A percentile compares a stretch with the other conserved stretches of the same genome.
phyloP scores from a whole-genome alignment of 2,888 invertebrate genomes.

The Pseudeuparius sepicola region DNA sequence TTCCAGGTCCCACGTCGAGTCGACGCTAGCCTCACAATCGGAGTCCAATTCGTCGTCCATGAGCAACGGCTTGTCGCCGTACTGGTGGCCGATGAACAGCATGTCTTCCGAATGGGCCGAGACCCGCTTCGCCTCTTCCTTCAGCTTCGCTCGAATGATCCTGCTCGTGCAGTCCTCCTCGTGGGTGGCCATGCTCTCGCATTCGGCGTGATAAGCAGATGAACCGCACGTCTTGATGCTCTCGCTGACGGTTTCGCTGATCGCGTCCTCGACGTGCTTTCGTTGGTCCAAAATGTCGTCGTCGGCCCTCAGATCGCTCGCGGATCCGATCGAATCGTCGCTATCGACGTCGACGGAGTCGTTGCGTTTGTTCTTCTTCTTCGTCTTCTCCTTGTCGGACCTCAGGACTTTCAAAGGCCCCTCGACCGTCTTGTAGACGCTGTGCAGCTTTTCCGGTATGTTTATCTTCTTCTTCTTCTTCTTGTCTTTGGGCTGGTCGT shows the following conservation, averaged over 20 bases:
- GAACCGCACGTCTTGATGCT: conserved; percentile 57
- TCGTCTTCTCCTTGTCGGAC: conserved; percentile 34
- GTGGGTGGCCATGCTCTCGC: conserved; percentile 56
- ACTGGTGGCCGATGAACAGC: conserved; percentile 61
- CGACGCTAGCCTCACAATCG: conserved; percentile 38
- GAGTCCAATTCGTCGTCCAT: conserved; percentile 70
- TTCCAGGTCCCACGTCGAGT: conserved; percentile 25
- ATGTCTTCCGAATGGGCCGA: conserved; percentile 40
- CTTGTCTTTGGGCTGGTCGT: conserved; percentile 38
- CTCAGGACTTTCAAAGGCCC: conserved; percentile 40
- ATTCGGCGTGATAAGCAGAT: conserved; percentile 62
- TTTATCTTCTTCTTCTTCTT: conserved; percentile 37
- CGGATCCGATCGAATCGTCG: conserved; percentile 61
- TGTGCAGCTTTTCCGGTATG: conserved; percentile 45
- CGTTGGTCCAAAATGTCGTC: conserved; percentile 40
- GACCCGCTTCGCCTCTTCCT: conserved; percentile 38
- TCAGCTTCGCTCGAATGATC: conserved; percentile 41
- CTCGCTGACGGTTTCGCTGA: conserved; percentile 49
- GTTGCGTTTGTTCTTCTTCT: conserved; percentile 27
- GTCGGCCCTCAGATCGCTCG: conserved; percentile 54
- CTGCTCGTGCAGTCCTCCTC: conserved; percentile 48
- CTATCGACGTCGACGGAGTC: conserved; percentile 42
- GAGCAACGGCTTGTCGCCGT: conserved; percentile 63
- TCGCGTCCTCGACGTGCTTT: conserved; percentile 37
- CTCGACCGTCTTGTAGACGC: conserved; percentile 45